Evolutionary conservation across 2,113 vertebrate species (phyloP).

Genomic region (Cyprinodon tularosa): DNA sequence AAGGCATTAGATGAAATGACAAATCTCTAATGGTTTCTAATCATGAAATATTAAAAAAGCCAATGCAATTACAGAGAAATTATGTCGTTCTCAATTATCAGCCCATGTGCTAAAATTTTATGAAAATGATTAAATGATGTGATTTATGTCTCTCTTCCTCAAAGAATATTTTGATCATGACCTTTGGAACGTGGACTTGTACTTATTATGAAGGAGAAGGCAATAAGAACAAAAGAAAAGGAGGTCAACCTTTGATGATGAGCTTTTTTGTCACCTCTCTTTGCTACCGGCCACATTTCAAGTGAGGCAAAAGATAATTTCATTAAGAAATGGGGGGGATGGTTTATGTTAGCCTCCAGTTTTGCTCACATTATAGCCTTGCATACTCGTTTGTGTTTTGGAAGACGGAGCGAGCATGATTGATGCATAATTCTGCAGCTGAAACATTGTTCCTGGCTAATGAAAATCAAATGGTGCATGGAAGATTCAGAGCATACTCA

Average conservation of each 20-base stretch:
- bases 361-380: constrained; percentile 49
- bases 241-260: constrained; percentile 72
- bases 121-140: constrained; percentile 65
- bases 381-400: constrained; percentile 45
- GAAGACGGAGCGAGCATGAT: constrained; percentile 39
- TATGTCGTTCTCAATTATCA: constrained; percentile 56
- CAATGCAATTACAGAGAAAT: constrained; percentile 60
- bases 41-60: constrained; percentile 65
- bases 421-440: constrained; percentile 50
- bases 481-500: constrained; percentile 31
- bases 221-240: constrained; percentile 63
- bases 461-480: constrained; percentile 41
- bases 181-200: constrained; percentile 68
- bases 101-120: constrained; percentile 51
- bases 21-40: constrained; percentile 50
- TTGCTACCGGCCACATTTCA: constrained; percentile 66
- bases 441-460: constrained; percentile 29
- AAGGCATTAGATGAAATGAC: constrained; percentile 36
- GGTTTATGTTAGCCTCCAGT: constrained; percentile 45
- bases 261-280: constrained; percentile 68
- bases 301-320: constrained; percentile 71
- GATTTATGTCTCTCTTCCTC: constrained; percentile 43
- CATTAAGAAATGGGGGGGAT: constrained; percentile 65
- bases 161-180: constrained; percentile 48
- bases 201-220: constrained; percentile 53